Evolutionary conservation across 2,797 vertebrate species (phyloP).

Genomic region (Pseudochromis fuscus): DNA sequence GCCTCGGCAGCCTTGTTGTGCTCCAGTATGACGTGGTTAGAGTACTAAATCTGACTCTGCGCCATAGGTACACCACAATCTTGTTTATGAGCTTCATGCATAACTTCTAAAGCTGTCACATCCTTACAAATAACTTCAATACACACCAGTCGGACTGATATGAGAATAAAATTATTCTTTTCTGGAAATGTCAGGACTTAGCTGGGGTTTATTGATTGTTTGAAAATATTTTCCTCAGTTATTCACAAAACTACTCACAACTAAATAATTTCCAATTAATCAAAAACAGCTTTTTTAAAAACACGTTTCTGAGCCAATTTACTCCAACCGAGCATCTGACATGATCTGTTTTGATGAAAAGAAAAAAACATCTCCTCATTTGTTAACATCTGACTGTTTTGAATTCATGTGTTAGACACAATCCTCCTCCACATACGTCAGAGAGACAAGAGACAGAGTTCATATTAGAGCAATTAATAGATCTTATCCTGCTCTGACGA

Average conservation of each 20-base stretch:
- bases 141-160: slow-evolving; percentile 42
- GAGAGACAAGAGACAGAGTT: slow-evolving; percentile 9
- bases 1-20: slow-evolving; percentile 82
- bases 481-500: slow-evolving; percentile 52
- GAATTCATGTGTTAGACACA: background rate
- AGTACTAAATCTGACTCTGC: slow-evolving; percentile 76
- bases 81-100: slow-evolving; percentile 71
- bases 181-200: slow-evolving; percentile 19
- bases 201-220: slow-evolving; percentile 20
- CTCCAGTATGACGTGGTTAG: slow-evolving; percentile 80
- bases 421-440: slow-evolving; percentile 9
- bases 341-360: background rate
- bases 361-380: background rate
- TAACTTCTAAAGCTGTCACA: slow-evolving; percentile 67
- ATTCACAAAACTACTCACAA: slow-evolving; percentile 24
- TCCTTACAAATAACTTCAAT: slow-evolving; percentile 67
- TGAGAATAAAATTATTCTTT: slow-evolving; percentile 36
- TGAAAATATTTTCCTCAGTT: slow-evolving; percentile 32
- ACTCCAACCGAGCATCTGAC: background rate
- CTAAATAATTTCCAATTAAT: slow-evolving; percentile 39
- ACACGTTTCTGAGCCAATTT: slow-evolving; percentile 2
- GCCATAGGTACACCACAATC: slow-evolving; percentile 71
- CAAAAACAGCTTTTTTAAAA: slow-evolving; percentile 22
- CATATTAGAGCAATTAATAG: slow-evolving; percentile 57
- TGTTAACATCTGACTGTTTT: background rate